Evolutionary conservation across 2,888 invertebrate genomes (phyloP), one percentile per base, ranked within the genome.

Genomic region (Hylaea fasciaria): DNA sequence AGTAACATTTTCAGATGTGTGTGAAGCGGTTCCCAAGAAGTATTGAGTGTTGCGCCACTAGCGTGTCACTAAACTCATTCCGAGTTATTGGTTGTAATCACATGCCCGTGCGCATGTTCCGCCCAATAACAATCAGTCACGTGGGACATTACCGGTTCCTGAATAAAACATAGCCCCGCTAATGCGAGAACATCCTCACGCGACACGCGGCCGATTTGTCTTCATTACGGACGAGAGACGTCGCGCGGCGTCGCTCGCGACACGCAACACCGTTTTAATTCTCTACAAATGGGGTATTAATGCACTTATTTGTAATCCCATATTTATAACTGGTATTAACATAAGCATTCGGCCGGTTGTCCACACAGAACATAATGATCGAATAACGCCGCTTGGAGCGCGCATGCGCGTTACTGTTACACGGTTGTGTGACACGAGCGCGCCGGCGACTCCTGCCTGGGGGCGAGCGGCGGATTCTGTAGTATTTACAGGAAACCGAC

Each of bases 261-360:
- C 58, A 58, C 53, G 48, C 43, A 16, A 53, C 58, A 55, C 60
- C 50, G 50, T 50, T 41, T 55, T 55, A 55, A 54, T 59, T 49
- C 58, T 43, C 46, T 47, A 56, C 51, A 56, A 51, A 52, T 56
- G 57, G 46, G 35, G 52, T 58, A 57, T 64, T 55, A 62, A 64
- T 59, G 57, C 58, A 57, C 46, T 57, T 62, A 59, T 62, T 62
- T 66, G 64, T 66, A 66, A 66, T 62, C 48, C 47, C 46, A 49
- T 59, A 57, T 66, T 64, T 59, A 59, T 57, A 48, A 39, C 54
- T 28, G 45, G 37, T 44, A 53, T 60, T 57, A 57, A 49, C 65
- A 62, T 59, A 59, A 61, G 50, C 22, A 58, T 61, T 52, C 47
- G 56, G 46, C 40, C 55, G 57, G 57, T 61, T 53, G 44, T 49